Conservation (phyloP, 2,797 vertebrate genomes). For the Propithecus perrieri region DNA sequence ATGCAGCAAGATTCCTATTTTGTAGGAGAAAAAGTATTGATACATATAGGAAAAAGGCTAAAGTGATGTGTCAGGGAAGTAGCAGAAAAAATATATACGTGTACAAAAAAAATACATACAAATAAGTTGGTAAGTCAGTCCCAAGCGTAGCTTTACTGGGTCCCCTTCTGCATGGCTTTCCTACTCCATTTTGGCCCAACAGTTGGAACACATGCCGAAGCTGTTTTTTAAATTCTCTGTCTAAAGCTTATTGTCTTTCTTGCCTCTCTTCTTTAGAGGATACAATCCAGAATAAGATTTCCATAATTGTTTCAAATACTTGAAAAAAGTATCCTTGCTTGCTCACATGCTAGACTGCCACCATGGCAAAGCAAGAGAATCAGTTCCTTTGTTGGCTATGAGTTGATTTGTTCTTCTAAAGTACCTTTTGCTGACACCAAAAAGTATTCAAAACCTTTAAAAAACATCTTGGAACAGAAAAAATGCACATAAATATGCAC, state of each 20-base stretch:
- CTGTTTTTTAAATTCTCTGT: conserved; percentile 44
- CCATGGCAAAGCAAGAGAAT: neutral
- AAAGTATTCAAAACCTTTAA: neutral
- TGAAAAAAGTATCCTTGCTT: neutral
- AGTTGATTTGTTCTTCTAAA: conserved; percentile 38
- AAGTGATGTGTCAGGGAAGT: neutral
- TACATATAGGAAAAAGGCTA: neutral
- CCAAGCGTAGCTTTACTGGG: neutral
- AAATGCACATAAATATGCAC: neutral
- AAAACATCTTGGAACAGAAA: conserved; percentile 34
- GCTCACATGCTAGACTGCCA: neutral
- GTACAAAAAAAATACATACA: neutral
- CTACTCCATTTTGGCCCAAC: conserved; percentile 33
- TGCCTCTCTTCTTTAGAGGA: conserved; percentile 37
- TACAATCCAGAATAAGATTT: conserved; percentile 50
- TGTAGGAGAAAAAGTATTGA: neutral
- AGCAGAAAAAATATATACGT: conserved; percentile 7
- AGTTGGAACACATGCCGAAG: conserved; percentile 15
- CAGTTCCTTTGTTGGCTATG: neutral
- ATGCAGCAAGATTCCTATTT: neutral
- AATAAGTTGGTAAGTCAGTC: neutral
- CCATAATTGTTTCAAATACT: conserved; percentile 40
- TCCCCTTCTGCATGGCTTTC: neutral
- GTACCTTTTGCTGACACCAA: neutral
- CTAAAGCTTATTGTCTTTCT: conserved; percentile 15